Conservation (phyloP, 2,113 vertebrate genomes). For the Colinus virginianus region DNA sequence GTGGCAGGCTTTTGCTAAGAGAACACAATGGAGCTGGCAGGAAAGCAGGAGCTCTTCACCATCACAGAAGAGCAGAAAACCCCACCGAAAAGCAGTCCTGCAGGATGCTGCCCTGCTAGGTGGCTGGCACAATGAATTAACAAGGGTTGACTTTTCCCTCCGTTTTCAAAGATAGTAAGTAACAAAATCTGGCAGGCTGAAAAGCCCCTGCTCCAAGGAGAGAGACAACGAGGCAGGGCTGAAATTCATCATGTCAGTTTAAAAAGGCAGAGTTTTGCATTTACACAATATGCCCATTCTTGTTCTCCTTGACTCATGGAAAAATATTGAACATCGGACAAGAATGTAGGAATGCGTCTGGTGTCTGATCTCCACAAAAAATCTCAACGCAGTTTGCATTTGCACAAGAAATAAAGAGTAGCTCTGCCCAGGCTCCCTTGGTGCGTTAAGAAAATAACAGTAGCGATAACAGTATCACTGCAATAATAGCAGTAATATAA, state of each 20-base stretch:
- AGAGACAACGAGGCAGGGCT: constrained; percentile 49
- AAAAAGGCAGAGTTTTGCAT: constrained; percentile 65
- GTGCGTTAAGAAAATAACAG: constrained; percentile 60
- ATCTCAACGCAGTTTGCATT: constrained; percentile 52
- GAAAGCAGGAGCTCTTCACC: constrained; percentile 34
- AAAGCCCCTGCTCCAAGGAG: neutral
- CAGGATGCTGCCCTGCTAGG: constrained; percentile 41
- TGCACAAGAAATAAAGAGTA: constrained; percentile 38
- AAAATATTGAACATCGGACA: constrained; percentile 70
- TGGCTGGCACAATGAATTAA: constrained; percentile 58
- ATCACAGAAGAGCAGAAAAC: neutral
- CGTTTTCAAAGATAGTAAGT: constrained; percentile 38
- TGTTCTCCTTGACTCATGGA: constrained; percentile 71
- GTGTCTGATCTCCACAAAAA: constrained; percentile 64
- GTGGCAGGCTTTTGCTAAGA: constrained; percentile 26
- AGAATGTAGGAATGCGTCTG: constrained; percentile 70
- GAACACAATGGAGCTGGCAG: constrained; percentile 50
- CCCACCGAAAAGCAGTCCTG: neutral
- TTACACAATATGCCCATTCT: constrained; percentile 63
- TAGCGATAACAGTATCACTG: constrained; percentile 54
- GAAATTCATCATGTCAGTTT: constrained; percentile 47
- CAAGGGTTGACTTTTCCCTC: constrained; percentile 53
- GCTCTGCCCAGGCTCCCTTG: constrained; percentile 19
- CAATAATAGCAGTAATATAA: constrained; percentile 41
- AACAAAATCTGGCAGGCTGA: constrained; percentile 39